Conservation (phyloP, 2,888 invertebrate species). For the Standfussiana lucernea region DNA sequence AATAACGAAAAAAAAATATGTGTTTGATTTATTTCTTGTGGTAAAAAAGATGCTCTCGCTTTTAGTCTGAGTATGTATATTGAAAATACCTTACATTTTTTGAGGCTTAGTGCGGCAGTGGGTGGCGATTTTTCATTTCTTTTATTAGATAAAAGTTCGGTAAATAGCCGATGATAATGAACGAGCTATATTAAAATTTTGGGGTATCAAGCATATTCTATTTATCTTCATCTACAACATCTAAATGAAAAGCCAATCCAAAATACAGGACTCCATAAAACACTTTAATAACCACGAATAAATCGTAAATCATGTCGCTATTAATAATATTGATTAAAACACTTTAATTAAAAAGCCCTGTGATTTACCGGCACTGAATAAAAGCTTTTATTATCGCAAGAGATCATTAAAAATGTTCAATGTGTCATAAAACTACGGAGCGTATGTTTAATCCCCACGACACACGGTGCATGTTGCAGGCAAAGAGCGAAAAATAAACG, state of each 20-base stretch:
- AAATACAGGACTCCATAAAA: slow-evolving; percentile 2
- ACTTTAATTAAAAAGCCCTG: slow-evolving; percentile 35
- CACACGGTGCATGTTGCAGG: slow-evolving; percentile 33
- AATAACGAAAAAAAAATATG: slow-evolving; percentile 2
- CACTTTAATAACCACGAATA: not conserved
- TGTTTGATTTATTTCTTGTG: not conserved
- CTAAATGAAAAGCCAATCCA: not conserved
- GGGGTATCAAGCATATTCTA: not conserved
- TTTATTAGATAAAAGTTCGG: not conserved
- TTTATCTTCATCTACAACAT: too few relatives aligned
- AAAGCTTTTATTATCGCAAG: slow-evolving; percentile 52
- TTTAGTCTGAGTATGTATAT: not conserved
- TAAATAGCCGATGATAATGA: not conserved
- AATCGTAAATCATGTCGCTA: not conserved
- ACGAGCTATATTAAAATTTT: not conserved
- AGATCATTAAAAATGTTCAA: slow-evolving; percentile 64
- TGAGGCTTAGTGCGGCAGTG: not conserved
- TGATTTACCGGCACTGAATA: slow-evolving; percentile 33
- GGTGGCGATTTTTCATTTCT: not conserved
- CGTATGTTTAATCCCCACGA: slow-evolving; percentile 53
- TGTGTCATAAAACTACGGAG: slow-evolving; percentile 59
- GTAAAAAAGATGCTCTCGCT: not conserved
- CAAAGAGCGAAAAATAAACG: slow-evolving; percentile 1
- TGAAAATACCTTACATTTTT: not conserved
- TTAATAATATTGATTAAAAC: slow-evolving; percentile 23